Evolutionary conservation across 2,113 vertebrate genomes (phyloP).

Genomic region (Dicerorhinus sumatrensis): DNA sequence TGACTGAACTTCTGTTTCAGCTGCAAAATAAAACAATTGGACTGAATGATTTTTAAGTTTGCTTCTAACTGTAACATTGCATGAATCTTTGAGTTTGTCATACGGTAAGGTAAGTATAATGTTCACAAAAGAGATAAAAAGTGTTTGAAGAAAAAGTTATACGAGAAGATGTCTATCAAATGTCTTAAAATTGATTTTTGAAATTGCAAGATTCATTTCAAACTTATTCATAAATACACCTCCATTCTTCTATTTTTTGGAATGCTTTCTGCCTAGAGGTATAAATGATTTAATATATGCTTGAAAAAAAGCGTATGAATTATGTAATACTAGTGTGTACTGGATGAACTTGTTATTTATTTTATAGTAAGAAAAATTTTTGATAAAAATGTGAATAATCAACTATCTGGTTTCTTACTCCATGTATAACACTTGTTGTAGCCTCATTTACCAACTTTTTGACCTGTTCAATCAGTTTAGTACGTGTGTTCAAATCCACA

Average conservation of each 20-base stretch:
- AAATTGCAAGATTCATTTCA: conserved; percentile 26
- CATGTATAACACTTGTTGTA: not conserved
- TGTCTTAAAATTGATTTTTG: conserved; percentile 30
- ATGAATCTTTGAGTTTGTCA: conserved; percentile 19
- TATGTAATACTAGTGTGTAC: not conserved
- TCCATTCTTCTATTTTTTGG: not conserved
- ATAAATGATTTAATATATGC: not conserved
- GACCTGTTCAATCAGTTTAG: not conserved
- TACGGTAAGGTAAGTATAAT: not conserved
- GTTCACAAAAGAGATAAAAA: conserved; percentile 30
- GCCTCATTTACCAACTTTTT: conserved; percentile 17
- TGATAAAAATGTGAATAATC: not conserved
- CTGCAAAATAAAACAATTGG: not conserved
- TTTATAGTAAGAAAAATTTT: not conserved
- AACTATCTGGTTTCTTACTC: not conserved
- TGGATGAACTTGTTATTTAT: not conserved
- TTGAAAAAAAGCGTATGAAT: not conserved
- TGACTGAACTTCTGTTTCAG: conserved; percentile 1
- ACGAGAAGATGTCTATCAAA: conserved; percentile 2
- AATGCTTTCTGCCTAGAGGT: not conserved
- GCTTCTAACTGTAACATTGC: not conserved
- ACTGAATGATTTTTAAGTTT: not conserved
- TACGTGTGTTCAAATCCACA: not conserved
- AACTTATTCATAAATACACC: not conserved
- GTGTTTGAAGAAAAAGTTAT: not conserved